Base-by-base conservation (phyloP, 2,888 invertebrate genomes). In the Cephus rjabovi region DNA sequence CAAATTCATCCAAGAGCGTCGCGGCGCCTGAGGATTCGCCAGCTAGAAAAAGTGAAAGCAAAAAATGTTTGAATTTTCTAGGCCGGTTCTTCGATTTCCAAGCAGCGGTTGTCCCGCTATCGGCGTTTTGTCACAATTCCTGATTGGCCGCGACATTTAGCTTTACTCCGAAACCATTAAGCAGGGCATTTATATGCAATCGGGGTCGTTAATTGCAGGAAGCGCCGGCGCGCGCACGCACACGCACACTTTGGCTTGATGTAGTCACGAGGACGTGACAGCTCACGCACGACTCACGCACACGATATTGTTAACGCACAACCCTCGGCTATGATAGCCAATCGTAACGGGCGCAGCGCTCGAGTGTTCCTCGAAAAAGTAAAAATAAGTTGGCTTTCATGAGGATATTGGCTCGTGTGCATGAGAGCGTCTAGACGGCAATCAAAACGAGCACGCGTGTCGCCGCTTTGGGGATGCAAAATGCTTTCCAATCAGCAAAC, bases 141-240 rank as follows among this genome's bases (percentile, higher is more conserved):
- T 83, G 81, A 84, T 83, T 79, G 77, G 77, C 79, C 73, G 75
- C 82, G 82, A 78, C 84, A 30, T 80, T 79, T 80, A 83, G 84
- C 80, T 83, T 87, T 87, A 88, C 87, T 85, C 85, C 85, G 89
- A 87, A 88, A 82, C 84, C 86, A 87, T 90, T 88, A 87, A 87
- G 81, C 70, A 33, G 81, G 80, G 84, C 87, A 86, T 88, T 87
- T 88, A 87, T 86, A 86, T 87, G 87, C 88, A 87, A 90, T 90
- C 87, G 89, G 84, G 90, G 90, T 90, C 90, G 89, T 90, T 90
- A 89, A 89, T 90, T 89, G 89, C 89, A 90, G 90, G 90, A 90
- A 90, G 88, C 89, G 87, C 86, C 87, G 83, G 86, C 84, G 85
- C 86, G 81, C 83, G 81, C 79, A 80, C 80, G 77, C 80, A 75